These are phyloP conservation scores for Drosophila glabriapex DNA, from an alignment of 2,888 invertebrate genomes.

Conservation along the genomic window DNA sequence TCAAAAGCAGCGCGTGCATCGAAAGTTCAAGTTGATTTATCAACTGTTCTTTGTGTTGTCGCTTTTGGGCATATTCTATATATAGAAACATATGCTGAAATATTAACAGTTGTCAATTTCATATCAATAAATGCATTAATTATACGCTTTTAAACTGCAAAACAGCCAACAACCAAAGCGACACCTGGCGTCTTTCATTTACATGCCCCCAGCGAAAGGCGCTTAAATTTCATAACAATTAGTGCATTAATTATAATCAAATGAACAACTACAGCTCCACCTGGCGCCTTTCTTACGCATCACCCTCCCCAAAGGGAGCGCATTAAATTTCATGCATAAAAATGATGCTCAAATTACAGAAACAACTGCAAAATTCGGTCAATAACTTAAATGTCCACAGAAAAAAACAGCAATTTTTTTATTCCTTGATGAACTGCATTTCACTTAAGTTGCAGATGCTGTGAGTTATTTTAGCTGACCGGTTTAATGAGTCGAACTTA, in stretches of 20 bases:
- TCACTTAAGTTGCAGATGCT: slow-evolving; percentile 59
- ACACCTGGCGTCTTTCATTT: slow-evolving; percentile 45
- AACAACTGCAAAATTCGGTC: slow-evolving; percentile 69
- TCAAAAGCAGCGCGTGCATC: slow-evolving; percentile 45
- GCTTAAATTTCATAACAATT: slow-evolving; percentile 27
- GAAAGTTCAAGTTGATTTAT: slow-evolving; percentile 74
- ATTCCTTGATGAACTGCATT: slow-evolving; percentile 57
- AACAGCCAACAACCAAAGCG: background rate
- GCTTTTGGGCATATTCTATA: slow-evolving; percentile 7
- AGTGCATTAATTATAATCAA: slow-evolving; percentile 35
- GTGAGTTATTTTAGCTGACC: slow-evolving; percentile 66
- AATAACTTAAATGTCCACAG: slow-evolving; percentile 71
- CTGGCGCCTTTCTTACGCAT: slow-evolving; percentile 47
- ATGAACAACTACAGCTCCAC: slow-evolving; percentile 19
- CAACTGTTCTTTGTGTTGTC: slow-evolving; percentile 32
- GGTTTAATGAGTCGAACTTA: slow-evolving; percentile 79
- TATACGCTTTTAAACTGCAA: slow-evolving; percentile 13
- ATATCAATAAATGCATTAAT: slow-evolving; percentile 36
- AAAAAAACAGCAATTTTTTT: slow-evolving; percentile 38
- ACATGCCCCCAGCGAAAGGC: background rate
- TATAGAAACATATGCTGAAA: slow-evolving; percentile 14
- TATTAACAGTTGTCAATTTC: slow-evolving; percentile 24
- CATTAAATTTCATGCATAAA: slow-evolving; percentile 62
- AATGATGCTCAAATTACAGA: slow-evolving; percentile 60
- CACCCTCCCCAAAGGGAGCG: slow-evolving; percentile 11